Conservation (phyloP, 2,888 invertebrate genomes). For the Mylabris sibirica region DNA sequence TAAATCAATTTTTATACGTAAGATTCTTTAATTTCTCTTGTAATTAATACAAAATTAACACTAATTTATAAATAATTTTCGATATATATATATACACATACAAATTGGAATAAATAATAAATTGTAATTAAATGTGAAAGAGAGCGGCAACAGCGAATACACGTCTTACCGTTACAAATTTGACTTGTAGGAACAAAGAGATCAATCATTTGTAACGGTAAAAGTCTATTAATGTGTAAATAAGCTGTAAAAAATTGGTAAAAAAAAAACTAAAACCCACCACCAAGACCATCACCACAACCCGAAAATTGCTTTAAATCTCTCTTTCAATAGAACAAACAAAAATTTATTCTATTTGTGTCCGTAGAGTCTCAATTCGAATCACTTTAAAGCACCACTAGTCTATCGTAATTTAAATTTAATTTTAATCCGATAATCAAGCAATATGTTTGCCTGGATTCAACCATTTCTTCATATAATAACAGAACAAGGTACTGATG, state of each 20-base stretch:
- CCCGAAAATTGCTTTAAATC: slow-evolving; percentile 46
- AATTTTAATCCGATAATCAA: slow-evolving; percentile 55
- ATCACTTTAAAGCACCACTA: slow-evolving; percentile 37
- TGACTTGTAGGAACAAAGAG: slow-evolving; percentile 29
- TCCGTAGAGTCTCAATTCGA: slow-evolving; percentile 2
- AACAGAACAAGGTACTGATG: slow-evolving; percentile 90
- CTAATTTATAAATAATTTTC: slow-evolving; percentile 32
- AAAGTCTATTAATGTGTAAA: slow-evolving; percentile 33
- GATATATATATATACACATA: slow-evolving; percentile 24
- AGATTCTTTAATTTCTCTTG: slow-evolving; percentile 21
- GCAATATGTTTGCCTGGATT: slow-evolving; percentile 83
- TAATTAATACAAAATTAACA: slow-evolving; percentile 30
- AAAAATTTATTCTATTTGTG: neutral
- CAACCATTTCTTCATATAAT: slow-evolving; percentile 93
- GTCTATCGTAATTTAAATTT: slow-evolving; percentile 30
- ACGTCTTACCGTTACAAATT: slow-evolving; percentile 45
- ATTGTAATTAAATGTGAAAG: slow-evolving; percentile 24
- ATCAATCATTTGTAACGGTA: slow-evolving; percentile 48
- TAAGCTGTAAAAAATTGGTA: slow-evolving; percentile 38
- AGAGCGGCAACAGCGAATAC: slow-evolving; percentile 1
- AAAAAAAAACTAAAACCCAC: slow-evolving; percentile 34
- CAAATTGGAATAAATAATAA: slow-evolving; percentile 41
- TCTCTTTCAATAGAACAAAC: slow-evolving; percentile 35
- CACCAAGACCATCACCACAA: slow-evolving; percentile 54
- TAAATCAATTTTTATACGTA: slow-evolving; percentile 15